Percentiles rank a stretch among this genome's conserved stretches.
phyloP scores from a whole-genome alignment of 2,888 invertebrate genomes.

The Caenorhabditis sp. region DNA sequence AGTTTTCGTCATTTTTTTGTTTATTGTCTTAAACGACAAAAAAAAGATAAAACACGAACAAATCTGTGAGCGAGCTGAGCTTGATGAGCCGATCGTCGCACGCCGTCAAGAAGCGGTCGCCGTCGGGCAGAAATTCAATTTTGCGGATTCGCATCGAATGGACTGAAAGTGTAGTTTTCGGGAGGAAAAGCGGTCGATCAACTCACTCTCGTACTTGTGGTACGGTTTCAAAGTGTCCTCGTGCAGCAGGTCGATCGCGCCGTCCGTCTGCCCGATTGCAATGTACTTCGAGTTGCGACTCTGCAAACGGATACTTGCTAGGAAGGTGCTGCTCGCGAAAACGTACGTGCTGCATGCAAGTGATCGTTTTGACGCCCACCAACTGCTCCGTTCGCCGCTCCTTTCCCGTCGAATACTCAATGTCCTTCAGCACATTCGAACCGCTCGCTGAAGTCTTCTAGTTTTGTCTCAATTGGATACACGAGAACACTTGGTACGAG shows the following conservation, averaged over 20 bases:
- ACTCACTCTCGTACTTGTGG: conserved; percentile 62
- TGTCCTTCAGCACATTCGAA: too few relatives aligned
- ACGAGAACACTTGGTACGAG: too few relatives aligned
- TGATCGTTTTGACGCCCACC: too few relatives aligned
- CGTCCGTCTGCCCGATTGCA: conserved; percentile 59
- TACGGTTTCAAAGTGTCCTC: conserved; percentile 47
- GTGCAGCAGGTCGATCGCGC: conserved; percentile 57
- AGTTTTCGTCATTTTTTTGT: neutral
- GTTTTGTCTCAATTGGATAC: too few relatives aligned
- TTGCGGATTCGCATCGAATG: conserved; percentile 69
- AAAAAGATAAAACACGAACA: conserved; percentile 25
- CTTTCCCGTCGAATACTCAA: too few relatives aligned
- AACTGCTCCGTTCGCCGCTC: too few relatives aligned
- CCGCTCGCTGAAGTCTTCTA: too few relatives aligned
- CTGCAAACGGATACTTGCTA: neutral
- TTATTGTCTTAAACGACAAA: neutral
- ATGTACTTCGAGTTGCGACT: conserved; percentile 45
- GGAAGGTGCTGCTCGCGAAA: too few relatives aligned
- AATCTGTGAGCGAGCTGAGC: conserved; percentile 47
- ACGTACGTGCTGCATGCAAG: too few relatives aligned
- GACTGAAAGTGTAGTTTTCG: conserved; percentile 51
- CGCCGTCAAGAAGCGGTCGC: conserved; percentile 62
- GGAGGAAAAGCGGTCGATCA: neutral
- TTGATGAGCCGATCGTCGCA: conserved; percentile 69
- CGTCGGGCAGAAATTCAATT: conserved; percentile 63